Base-by-base conservation (phyloP, 2,797 vertebrate genomes). In the Gymnoscopelus microlampas region DNA sequence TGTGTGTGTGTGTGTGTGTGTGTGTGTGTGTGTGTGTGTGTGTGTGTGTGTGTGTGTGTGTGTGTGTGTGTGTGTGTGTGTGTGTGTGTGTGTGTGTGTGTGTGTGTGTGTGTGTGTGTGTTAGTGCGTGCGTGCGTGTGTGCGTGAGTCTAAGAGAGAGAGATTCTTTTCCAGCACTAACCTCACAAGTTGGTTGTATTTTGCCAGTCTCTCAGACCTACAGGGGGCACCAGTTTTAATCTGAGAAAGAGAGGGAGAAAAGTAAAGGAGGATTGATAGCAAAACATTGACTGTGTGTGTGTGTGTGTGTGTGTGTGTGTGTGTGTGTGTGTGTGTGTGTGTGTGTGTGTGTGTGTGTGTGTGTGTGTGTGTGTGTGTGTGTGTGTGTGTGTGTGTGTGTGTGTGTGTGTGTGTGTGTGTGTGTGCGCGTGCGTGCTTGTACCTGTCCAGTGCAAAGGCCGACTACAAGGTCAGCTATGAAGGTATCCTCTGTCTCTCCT, bases 141-240 rank as follows among this genome's bases (percentile, higher is more conserved):
- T 61, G 26, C 26, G 26, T 29, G 26, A 0, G 26, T 44, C 7
- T 35, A 35, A 9, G 14, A 47, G 32, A 61, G 19, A 68, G 66
- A 39, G 53, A 13, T 32, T 14, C 12, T 51, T 51, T 29, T 62
- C 35, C 35, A 48, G 14, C 48, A 66, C 94, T 95, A 82, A 96
- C 97, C 97, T 97, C 96, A 98, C 97, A 55, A 98, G 93, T 82
- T 98, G 97, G 92, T 98, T 98, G 91, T 98, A 98, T 87, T 98
- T 98, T 81, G 96, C 97, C 90, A 98, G 92, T 63, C 97, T 92
- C 90, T 98, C 97, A 58, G 97, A 98, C 85, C 97, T 95, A 91
- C 97, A 98, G 2, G 97, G 97, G 61, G 97, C 97, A 1, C 97
- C 97, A 0, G 97, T 97, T 91, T 98, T 98, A 82, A 98, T 98